phyloP scores from a whole-genome alignment of 2,888 invertebrate genomes.

The Xanthia icteritia region DNA sequence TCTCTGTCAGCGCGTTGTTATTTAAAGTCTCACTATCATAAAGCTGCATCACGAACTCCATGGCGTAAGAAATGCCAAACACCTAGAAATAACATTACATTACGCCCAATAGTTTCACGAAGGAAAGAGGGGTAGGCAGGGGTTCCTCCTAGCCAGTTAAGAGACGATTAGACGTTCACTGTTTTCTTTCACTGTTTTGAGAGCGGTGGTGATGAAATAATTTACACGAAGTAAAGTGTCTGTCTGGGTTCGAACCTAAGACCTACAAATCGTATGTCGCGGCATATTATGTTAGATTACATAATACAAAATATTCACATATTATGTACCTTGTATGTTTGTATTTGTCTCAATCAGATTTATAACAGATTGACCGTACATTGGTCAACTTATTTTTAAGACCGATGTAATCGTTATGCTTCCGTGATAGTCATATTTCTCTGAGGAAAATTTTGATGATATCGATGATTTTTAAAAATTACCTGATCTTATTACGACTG shows the following conservation, averaged over 20 bases:
- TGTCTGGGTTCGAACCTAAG: no score
- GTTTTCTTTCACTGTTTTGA: no score
- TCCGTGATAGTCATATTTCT: not conserved
- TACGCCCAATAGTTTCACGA: not conserved
- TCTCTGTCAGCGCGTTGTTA: conserved; percentile 67
- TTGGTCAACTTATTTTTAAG: not conserved
- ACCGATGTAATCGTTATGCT: not conserved
- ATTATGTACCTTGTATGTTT: not conserved
- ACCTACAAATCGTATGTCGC: no score
- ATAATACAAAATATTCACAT: no score
- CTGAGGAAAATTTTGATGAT: not conserved
- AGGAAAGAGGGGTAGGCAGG: not conserved
- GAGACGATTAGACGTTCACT: not conserved
- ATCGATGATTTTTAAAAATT: not conserved
- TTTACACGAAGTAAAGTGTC: no score
- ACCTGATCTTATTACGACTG: not conserved
- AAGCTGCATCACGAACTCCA: conserved; percentile 84
- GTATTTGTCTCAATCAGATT: not conserved
- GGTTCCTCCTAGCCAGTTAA: not conserved
- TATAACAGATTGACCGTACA: no score
- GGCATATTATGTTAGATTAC: no score
- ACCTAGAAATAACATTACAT: conserved; percentile 72
- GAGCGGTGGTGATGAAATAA: no score
- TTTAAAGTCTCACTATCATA: conserved; percentile 56
- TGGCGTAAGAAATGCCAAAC: conserved; percentile 81